These are phyloP conservation scores for Portevinia maculata DNA, from an alignment of 2,888 invertebrate species.

Conservation along the genomic window DNA sequence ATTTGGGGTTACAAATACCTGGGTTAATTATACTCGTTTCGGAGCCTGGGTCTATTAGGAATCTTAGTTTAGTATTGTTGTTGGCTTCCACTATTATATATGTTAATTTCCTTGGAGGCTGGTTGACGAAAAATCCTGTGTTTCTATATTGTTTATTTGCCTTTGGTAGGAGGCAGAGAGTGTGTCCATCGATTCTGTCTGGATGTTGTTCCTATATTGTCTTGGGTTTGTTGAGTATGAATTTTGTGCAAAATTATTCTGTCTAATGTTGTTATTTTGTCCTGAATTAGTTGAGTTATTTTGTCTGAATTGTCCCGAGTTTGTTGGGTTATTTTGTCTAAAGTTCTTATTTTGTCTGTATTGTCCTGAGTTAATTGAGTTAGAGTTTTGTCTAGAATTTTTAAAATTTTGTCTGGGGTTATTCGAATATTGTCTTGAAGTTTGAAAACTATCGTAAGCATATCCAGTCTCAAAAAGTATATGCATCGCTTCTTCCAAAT, in stretches of 20 bases:
- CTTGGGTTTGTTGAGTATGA: neutral
- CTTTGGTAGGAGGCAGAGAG: neutral
- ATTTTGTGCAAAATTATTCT: neutral
- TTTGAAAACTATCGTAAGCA: no score
- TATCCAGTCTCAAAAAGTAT: constrained; percentile 57
- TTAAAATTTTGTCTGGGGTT: neutral
- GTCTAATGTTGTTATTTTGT: neutral
- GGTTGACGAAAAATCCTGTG: no score
- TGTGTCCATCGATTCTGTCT: constrained; percentile 33
- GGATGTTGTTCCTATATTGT: neutral
- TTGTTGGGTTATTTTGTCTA: no score
- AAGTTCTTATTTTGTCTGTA: no score
- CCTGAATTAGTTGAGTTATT: no score
- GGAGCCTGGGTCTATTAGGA: constrained; percentile 49
- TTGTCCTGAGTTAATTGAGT: no score
- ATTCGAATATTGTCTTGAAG: neutral
- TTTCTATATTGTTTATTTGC: constrained; percentile 13
- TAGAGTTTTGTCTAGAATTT: no score
- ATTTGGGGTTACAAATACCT: constrained; percentile 51
- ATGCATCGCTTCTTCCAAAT: constrained; percentile 57
- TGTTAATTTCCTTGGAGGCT: constrained; percentile 20
- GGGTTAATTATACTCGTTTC: constrained; percentile 46
- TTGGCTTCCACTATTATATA: constrained; percentile 50
- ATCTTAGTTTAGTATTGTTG: constrained; percentile 39
- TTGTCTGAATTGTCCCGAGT: no score